Base-by-base conservation (phyloP, 2,797 vertebrate genomes). In the Morus bassanus region DNA sequence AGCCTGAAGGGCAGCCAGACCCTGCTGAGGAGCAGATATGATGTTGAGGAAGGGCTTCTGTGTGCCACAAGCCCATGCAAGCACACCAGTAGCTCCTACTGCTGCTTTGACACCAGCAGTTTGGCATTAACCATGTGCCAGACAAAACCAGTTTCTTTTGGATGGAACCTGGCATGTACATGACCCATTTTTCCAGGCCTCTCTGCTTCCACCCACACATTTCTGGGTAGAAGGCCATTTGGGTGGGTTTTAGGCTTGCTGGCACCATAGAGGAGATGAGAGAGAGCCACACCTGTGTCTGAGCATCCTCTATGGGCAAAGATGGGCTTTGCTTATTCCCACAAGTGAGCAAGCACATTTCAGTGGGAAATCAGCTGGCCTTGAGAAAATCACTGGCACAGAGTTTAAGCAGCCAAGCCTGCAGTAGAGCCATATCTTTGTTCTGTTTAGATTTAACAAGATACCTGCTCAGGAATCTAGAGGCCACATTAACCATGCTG, bases 381-480 rank as follows among this genome's bases (percentile, higher is more conserved):
- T 31, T 31, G 41, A 64, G 63, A 50, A 43, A n/a, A 79, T 65
- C 37, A 6, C 48, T 87, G 57, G 43, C 51, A 60, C 39, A 24
- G 18, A 6, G 6, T 68, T 89, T 77, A 89, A 63, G 63, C 68
- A 93, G 76, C 61, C 85, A 83, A 92, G 35, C 43, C 43, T 60
- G 37, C 5, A 8, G 25, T 3, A 60, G 25, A 51, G 25, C 28
- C 57, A 2, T 9, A 17, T 56, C 61, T 31, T 68, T 43, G 15
- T 37, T 64, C 41, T 80, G 24, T 61, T 91, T 10, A 61, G 37
- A 33, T 78, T 80, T 61, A 84, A 61, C 46, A 89, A 87, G 25
- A 74, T 43, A 84, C 79, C 41, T 65, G 72, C 79, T 85, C 72
- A 61, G 85, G 78, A 92, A 50, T 69, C 60, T 39, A 61, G 82